Conservation (phyloP, 2,113 vertebrate genomes). For the Sula dactylatra region DNA sequence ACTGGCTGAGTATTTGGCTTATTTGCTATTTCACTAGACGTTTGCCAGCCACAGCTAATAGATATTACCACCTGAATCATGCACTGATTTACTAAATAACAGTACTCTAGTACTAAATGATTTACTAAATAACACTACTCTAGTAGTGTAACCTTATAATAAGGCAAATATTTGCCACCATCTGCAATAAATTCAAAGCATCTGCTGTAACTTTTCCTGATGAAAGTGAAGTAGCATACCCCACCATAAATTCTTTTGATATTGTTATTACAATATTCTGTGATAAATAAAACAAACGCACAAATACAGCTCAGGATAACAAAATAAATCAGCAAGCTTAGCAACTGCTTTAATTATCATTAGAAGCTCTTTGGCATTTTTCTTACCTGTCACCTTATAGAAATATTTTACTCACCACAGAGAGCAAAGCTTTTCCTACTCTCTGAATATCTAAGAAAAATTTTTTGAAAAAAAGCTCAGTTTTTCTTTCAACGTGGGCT, state of each 20-base stretch:
- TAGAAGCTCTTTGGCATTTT: slow-evolving; percentile 51
- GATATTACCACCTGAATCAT: slow-evolving; percentile 48
- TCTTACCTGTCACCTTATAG: neutral
- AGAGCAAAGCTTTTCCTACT: neutral
- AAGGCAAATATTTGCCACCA: slow-evolving; percentile 71
- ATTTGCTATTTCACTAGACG: slow-evolving; percentile 48
- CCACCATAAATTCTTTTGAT: slow-evolving; percentile 72
- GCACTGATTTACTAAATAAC: slow-evolving; percentile 54
- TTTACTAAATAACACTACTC: slow-evolving; percentile 64
- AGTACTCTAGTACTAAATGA: slow-evolving; percentile 32
- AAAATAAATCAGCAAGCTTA: slow-evolving; percentile 54
- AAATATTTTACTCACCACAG: neutral
- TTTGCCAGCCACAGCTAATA: slow-evolving; percentile 46
- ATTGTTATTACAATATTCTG: slow-evolving; percentile 67
- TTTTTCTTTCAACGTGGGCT: neutral
- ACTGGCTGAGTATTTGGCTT: neutral
- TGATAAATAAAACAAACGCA: slow-evolving; percentile 63
- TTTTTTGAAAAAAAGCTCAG: neutral
- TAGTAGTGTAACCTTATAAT: slow-evolving; percentile 39
- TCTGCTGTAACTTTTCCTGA: slow-evolving; percentile 55
- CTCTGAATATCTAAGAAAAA: neutral
- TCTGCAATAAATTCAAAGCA: slow-evolving; percentile 78
- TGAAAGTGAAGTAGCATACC: slow-evolving; percentile 40
- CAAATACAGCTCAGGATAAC: slow-evolving; percentile 30
- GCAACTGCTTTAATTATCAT: slow-evolving; percentile 67